phyloP scores from a whole-genome alignment of 2,113 vertebrate genomes.

The Siniperca knerii region DNA sequence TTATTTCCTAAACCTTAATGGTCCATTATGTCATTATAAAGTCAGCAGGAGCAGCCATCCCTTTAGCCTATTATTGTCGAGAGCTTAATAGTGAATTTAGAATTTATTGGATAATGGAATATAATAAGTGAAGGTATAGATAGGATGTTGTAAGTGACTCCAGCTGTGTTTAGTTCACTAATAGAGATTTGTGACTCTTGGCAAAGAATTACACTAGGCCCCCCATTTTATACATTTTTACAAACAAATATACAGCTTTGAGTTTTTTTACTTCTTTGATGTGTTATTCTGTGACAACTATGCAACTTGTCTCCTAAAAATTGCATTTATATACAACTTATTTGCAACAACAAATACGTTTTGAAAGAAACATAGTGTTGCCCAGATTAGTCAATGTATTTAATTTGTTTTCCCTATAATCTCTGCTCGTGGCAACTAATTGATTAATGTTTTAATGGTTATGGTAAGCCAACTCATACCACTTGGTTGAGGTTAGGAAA shows the following conservation, averaged over 20 bases:
- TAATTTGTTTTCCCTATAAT: too few species aligned
- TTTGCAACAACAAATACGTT: too few species aligned
- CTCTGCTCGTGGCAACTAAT: too few species aligned
- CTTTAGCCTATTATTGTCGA: conserved; percentile 30
- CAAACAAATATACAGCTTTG: not conserved
- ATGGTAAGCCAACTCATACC: not conserved
- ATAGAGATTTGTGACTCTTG: conserved; percentile 14
- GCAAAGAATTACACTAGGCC: not conserved
- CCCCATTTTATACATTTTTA: not conserved
- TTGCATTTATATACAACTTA: not conserved
- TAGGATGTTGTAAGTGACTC: conserved; percentile 28
- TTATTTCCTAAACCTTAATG: conserved; percentile 43
- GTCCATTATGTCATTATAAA: conserved; percentile 57
- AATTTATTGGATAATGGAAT: conserved; percentile 38
- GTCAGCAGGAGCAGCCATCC: conserved; percentile 44
- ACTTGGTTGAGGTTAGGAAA: not conserved
- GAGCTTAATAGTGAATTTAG: conserved; percentile 35
- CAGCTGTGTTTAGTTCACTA: conserved; percentile 9
- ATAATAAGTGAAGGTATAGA: conserved; percentile 22
- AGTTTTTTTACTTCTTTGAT: not conserved
- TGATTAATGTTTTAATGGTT: not conserved
- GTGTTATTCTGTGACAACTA: not conserved
- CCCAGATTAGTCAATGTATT: too few species aligned
- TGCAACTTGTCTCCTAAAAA: not conserved
- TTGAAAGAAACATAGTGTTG: too few species aligned